Conservation (phyloP, 2,888 invertebrate species). For the Eristalis pertinax region DNA sequence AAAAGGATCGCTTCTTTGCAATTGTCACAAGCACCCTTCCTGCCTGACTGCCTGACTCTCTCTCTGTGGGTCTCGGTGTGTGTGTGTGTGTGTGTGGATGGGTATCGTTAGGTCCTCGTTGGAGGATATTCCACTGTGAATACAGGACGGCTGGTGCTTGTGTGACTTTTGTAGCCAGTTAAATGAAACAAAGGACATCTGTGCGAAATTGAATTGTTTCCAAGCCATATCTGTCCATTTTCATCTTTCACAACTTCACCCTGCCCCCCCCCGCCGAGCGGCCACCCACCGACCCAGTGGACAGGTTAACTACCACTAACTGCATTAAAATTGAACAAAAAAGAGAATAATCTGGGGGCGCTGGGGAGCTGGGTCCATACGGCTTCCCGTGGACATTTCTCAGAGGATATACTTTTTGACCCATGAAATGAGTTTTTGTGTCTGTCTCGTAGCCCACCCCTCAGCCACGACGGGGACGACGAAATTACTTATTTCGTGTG, state of each 20-base stretch:
- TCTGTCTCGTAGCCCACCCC: constrained; percentile 66
- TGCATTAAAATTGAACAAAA: constrained; percentile 65
- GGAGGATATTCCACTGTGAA: constrained; percentile 15
- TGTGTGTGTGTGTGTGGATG: not conserved
- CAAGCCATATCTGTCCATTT: constrained; percentile 65
- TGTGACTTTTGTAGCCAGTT: constrained; percentile 56
- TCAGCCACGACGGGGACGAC: not conserved
- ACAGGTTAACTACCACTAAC: constrained; percentile 72
- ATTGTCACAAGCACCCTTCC: constrained; percentile 43
- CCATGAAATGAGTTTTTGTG: constrained; percentile 81
- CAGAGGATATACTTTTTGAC: constrained; percentile 80
- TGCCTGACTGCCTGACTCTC: too few species aligned
- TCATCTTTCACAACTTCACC: constrained; percentile 34
- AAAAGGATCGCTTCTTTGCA: constrained; percentile 39
- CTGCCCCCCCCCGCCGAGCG: not conserved
- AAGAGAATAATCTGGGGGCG: not conserved
- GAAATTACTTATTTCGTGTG: constrained; percentile 68
- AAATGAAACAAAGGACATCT: constrained; percentile 71
- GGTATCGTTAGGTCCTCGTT: constrained; percentile 10
- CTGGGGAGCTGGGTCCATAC: not conserved
- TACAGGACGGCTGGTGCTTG: not conserved
- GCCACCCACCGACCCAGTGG: not conserved
- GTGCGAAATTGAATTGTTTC: constrained; percentile 71
- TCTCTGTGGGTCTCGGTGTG: constrained; percentile 7
- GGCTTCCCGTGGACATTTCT: constrained; percentile 63